Evolutionary conservation across 2,797 vertebrate genomes (phyloP).

Genomic region (Thripadectes ignobilis): DNA sequence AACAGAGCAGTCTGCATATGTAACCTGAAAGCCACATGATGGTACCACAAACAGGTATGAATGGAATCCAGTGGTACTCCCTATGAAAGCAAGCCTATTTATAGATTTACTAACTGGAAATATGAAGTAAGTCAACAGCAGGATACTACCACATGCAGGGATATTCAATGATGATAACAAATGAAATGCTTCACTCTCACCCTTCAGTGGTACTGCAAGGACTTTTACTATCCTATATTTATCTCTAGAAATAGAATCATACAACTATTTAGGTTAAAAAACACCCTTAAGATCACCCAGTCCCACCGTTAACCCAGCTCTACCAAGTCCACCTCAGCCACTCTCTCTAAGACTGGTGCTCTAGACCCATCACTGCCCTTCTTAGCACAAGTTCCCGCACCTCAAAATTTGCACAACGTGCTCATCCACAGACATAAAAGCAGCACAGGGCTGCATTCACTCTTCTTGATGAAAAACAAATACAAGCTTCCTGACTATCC

Average conservation of each 20-base stretch:
- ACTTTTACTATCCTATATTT: background rate
- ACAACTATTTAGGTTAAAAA: background rate
- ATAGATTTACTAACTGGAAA: background rate
- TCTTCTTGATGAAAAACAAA: background rate
- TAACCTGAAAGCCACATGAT: background rate
- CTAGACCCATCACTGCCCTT: background rate
- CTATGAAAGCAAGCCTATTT: background rate
- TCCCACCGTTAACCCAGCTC: background rate
- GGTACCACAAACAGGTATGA: background rate
- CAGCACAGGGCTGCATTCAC: background rate
- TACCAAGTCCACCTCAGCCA: background rate
- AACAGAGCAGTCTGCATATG: background rate
- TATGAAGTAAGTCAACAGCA: background rate
- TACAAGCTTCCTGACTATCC: background rate
- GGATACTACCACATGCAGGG: background rate
- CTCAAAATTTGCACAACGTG: background rate
- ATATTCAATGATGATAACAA: background rate
- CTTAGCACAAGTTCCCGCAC: background rate
- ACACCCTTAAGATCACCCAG: background rate
- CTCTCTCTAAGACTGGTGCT: background rate
- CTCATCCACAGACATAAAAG: background rate
- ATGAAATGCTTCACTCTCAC: background rate
- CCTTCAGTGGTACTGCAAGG: background rate
- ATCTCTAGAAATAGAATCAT: background rate
- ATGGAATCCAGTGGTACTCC: background rate